Conservation (phyloP, 2,797 vertebrate species). For the Cottoperca gobio region DNA sequence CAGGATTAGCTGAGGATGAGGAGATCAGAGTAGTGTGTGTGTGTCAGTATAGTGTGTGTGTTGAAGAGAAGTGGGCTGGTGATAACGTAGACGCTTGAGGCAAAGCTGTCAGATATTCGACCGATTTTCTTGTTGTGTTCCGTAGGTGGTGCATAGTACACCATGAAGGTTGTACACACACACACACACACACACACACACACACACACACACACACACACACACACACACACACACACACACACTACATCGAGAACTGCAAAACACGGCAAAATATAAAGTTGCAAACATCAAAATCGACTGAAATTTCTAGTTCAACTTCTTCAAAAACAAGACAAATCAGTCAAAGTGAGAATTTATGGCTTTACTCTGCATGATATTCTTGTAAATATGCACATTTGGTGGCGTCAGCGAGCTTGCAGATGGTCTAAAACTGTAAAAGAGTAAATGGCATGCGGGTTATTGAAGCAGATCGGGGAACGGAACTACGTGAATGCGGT, state of each 20-base stretch:
- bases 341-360: neutral
- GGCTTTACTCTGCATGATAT: neutral
- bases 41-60: constrained; percentile 15
- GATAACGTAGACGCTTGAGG: constrained; percentile 60
- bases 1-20: constrained; percentile 76
- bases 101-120: constrained; percentile 73
- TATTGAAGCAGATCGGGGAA: constrained; percentile 24
- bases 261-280: constrained; percentile 12
- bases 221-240: neutral
- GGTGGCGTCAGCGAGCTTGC: neutral
- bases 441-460: constrained; percentile 10
- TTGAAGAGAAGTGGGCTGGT: constrained; percentile 67
- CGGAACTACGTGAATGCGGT: constrained; percentile 52
- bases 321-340: neutral
- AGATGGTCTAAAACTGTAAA: constrained; percentile 29
- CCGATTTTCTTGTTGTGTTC: constrained; percentile 55
- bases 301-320: neutral
- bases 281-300: neutral
- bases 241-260: neutral
- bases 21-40: constrained; percentile 58
- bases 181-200: constrained; percentile 14
- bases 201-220: constrained; percentile 1
- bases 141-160: constrained; percentile 57
- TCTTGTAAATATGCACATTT: neutral
- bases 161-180: constrained; percentile 22